Conservation (phyloP, 1,140 invertebrate species). For the Thrips palmi region DNA sequence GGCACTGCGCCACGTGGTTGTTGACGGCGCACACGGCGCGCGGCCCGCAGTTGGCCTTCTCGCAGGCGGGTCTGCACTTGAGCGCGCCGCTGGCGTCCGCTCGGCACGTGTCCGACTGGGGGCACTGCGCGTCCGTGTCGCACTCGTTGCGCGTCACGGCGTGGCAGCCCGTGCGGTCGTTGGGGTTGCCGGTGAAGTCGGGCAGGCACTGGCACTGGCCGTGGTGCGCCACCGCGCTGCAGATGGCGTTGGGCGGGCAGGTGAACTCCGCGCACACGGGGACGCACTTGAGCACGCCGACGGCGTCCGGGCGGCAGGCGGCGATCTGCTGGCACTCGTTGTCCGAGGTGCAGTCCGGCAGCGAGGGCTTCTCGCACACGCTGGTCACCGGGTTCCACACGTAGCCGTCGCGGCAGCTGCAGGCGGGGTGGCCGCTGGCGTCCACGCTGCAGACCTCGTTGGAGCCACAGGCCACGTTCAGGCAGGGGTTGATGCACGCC, state of each 20-base stretch:
- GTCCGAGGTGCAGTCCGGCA: constrained; percentile 57
- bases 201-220: constrained; percentile 58
- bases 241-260: constrained; percentile 65
- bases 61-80: constrained; percentile 54
- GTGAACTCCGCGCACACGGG: constrained; percentile 58
- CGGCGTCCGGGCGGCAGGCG: constrained; percentile 58
- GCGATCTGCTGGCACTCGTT: constrained; percentile 46
- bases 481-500: constrained; percentile 58
- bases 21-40: constrained; percentile 69
- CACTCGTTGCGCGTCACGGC: constrained; percentile 51
- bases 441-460: constrained; percentile 62
- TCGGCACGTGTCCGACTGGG: constrained; percentile 55
- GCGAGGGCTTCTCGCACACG: constrained; percentile 61
- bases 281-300: constrained; percentile 66
- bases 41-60: constrained; percentile 56
- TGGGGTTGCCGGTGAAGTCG: constrained; percentile 72
- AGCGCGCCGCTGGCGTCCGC: constrained; percentile 22
- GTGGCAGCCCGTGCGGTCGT: constrained; percentile 68
- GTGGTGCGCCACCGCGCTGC: constrained; percentile 49
- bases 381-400: constrained; percentile 67
- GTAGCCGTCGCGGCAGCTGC: constrained; percentile 53
- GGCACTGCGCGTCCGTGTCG: constrained; percentile 56
- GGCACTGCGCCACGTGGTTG: constrained; percentile 72
- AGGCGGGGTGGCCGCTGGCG: constrained; percentile 41
- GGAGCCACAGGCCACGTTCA: constrained; percentile 53